These are phyloP conservation scores for Oppia nitens DNA, from an alignment of 1,140 invertebrate species.

Conservation along the genomic window DNA sequence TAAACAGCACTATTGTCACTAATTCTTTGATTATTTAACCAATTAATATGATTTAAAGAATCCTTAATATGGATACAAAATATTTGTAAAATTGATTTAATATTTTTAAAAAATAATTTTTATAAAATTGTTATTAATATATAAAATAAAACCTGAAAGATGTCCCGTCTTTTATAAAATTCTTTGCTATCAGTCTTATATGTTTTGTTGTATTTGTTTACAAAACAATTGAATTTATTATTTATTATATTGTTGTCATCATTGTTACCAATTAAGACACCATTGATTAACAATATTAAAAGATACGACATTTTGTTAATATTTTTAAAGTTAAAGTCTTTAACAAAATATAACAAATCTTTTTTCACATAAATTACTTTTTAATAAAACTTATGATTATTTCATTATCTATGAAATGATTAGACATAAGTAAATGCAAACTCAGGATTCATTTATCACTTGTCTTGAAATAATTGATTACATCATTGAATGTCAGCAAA, in stretches of 20 bases:
- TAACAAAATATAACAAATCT: no score
- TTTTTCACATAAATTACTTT: no score
- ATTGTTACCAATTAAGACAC: neutral
- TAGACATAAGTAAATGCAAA: no score
- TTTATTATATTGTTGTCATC: constrained; percentile 16
- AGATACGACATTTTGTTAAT: neutral
- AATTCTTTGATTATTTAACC: constrained; percentile 38
- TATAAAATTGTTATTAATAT: neutral
- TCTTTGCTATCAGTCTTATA: constrained; percentile 39
- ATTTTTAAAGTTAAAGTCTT: no score
- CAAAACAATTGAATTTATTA: constrained; percentile 39
- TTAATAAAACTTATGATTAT: no score
- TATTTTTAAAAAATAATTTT: constrained; percentile 3
- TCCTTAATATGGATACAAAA: no score
- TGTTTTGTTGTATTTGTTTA: constrained; percentile 45
- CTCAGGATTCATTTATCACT: no score
- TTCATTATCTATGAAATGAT: no score
- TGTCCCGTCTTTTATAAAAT: constrained; percentile 39
- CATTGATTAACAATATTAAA: neutral
- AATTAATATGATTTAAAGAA: constrained; percentile 40
- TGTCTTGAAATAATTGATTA: no score
- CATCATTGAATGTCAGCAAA: no score
- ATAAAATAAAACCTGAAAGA: constrained; percentile 41
- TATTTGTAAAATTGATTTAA: no score
- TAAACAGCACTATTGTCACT: constrained; percentile 41